These are phyloP conservation scores for Penaeus indicus DNA, from an alignment of 1,140 invertebrate species.

Conservation along the genomic window DNA sequence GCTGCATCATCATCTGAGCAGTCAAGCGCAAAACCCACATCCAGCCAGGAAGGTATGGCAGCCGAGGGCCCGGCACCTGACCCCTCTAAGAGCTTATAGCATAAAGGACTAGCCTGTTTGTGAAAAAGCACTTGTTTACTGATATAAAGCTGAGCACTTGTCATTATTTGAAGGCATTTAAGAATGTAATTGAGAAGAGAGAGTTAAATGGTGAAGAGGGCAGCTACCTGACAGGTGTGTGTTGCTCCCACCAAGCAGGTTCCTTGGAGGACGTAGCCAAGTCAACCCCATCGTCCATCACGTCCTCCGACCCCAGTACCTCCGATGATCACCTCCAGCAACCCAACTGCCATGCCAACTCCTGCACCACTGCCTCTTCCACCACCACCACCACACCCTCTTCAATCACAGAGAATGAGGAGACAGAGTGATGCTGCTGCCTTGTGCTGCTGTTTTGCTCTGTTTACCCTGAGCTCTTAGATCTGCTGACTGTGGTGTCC, in stretches of 20 bases:
- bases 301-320: conserved; percentile 43
- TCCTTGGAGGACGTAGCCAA: conserved; percentile 53
- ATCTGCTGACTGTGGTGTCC: too few species aligned
- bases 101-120: too few species aligned
- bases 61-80: neutral
- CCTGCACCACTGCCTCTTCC: too few species aligned
- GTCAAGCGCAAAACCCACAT: conserved; percentile 48
- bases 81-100: neutral
- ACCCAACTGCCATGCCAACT: too few species aligned
- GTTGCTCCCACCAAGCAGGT: conserved; percentile 43
- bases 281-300: conserved; percentile 39
- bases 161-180: neutral
- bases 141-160: neutral
- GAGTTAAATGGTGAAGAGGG: neutral
- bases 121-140: neutral
- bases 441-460: too few species aligned
- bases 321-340: conserved; percentile 41
- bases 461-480: too few species aligned
- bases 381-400: too few species aligned
- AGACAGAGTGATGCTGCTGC: too few species aligned
- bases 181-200: neutral
- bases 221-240: conserved; percentile 41
- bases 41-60: conserved; percentile 49
- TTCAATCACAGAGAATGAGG: too few species aligned
- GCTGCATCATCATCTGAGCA: conserved; percentile 38